Conservation (phyloP, 2,888 invertebrate species). For the Uropetala carovei region DNA sequence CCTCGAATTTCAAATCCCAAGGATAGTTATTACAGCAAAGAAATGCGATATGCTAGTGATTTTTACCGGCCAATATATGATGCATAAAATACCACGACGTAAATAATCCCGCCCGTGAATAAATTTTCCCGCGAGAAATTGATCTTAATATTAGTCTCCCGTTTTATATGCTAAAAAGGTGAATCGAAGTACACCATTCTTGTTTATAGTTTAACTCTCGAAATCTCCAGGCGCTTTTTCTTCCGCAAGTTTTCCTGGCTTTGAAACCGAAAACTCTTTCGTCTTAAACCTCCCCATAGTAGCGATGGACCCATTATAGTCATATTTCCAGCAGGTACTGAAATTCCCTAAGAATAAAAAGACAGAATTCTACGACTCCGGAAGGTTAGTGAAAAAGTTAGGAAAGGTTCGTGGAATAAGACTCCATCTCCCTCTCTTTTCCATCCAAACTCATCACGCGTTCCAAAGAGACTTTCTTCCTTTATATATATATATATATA, state of each 20-base stretch:
- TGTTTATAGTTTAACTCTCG: not conserved
- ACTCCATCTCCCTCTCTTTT: not conserved
- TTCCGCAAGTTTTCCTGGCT: slow-evolving; percentile 19
- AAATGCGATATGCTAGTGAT: not conserved
- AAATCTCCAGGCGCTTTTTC: slow-evolving; percentile 18
- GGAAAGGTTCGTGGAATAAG: slow-evolving; percentile 42
- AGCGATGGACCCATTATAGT: slow-evolving; percentile 45
- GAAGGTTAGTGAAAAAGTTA: slow-evolving; percentile 61
- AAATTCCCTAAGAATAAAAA: not conserved
- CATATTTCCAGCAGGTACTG: slow-evolving; percentile 54
- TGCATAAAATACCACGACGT: not conserved
- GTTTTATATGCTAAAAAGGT: not conserved
- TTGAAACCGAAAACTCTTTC: slow-evolving; percentile 22
- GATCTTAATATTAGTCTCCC: not conserved
- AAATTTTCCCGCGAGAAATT: not conserved
- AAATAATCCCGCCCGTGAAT: not conserved
- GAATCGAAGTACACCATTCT: not conserved
- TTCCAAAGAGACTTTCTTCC: slow-evolving; percentile 51
- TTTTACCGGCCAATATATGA: not conserved
- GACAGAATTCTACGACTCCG: slow-evolving; percentile 47
- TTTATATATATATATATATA: slow-evolving; percentile 1
- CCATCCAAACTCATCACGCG: slow-evolving; percentile 47
- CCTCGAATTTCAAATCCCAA: not conserved
- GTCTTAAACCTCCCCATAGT: slow-evolving; percentile 19
- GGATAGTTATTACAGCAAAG: not conserved